Evolutionary conservation across 1,140 invertebrate genomes (phyloP), one percentile per base, ranked within the genome.

Genomic region (Sitobion miscanthi): DNA sequence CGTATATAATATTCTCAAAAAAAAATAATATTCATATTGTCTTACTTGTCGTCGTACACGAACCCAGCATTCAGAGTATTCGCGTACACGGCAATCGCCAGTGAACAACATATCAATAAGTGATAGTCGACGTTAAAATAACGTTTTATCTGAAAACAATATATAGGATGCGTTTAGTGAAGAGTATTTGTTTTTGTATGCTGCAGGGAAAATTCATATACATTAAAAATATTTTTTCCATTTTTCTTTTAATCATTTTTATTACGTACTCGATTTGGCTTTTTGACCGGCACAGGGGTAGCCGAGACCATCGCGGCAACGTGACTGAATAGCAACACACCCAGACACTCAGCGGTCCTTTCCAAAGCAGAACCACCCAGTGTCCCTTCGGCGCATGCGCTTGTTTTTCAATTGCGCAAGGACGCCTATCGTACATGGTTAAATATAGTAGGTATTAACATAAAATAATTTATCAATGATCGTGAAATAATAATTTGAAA

Each of bases 11-110:
- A 17, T n/a, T 69, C 30, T 69, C 52, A 54, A 54, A 85, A 42
- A 82, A 85, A 30, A 88, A 45, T n/a, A 90, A 90, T 69, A 91
- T 82, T 91, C 23, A 35, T 82, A 25, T 91, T 21, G 47, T 83
- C 94, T 96, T 96, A 99, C 98, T 98, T 98, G 96, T 99, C 98
- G 96, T 98, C 98, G 95, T 98, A 99, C 94, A 98, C 98, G 96
- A 99, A 99, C 94, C 98, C 97, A 90, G 98, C 98, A 94, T 97
- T 96, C 94, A 99, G 95, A 17, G 98, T 98, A 95, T 98, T 98
- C 95, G 97, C 97, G 96, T 98, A 99, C 90, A 98, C 96, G 94
- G 97, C 95, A 95, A 97, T 97, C 93, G 97, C 97, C 57, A 93
- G 88, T 38, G 88, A 85, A 85, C 93, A 91, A 89, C 93, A 93